Evolutionary conservation across 2,113 vertebrate genomes (phyloP).

Genomic region (Chionis minor): DNA sequence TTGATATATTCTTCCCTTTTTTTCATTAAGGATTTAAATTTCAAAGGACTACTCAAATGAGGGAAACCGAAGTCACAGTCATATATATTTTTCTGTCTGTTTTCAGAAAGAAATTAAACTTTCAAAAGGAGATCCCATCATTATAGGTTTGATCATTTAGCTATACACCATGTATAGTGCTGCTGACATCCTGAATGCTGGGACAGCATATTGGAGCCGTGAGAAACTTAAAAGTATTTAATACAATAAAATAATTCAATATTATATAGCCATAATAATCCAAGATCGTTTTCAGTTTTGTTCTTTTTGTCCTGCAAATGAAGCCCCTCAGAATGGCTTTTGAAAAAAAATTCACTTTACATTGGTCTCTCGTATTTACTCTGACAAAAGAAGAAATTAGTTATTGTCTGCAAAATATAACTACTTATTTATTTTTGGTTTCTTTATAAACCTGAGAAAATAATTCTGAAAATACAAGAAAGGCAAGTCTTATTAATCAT

Average conservation of each 20-base stretch:
- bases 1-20: background rate
- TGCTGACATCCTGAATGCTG: background rate
- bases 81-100: background rate
- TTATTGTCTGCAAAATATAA: background rate
- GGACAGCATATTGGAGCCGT: background rate
- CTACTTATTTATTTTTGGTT: background rate
- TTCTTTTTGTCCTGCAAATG: background rate
- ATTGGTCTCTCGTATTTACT: background rate
- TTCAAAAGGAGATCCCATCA: background rate
- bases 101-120: background rate
- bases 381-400: background rate
- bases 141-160: background rate
- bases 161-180: background rate
- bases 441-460: background rate
- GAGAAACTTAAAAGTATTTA: background rate
- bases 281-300: background rate
- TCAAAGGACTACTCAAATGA: background rate
- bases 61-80: background rate
- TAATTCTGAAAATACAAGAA: background rate
- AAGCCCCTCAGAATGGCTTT: background rate
- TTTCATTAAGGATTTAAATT: background rate
- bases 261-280: rapidly evolving
- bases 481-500: background rate
- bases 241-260: background rate
- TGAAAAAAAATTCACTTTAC: background rate